Conservation (phyloP, 2,797 vertebrate genomes). For the Linurgus olivaceus region DNA sequence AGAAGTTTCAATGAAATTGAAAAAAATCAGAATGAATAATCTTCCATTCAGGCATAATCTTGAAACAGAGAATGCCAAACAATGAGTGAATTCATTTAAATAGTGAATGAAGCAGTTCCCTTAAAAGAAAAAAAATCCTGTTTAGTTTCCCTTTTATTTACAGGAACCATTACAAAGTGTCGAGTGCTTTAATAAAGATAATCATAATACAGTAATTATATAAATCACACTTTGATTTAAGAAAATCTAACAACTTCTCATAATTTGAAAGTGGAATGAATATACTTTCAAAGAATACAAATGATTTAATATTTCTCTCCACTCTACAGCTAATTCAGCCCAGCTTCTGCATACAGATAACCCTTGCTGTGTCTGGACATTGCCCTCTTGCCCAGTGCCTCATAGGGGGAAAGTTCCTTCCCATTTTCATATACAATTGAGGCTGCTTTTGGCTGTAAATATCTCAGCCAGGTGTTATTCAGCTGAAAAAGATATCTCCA, state of each 20-base stretch:
- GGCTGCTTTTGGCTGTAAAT: conserved; percentile 19
- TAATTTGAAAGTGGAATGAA: conserved; percentile 53
- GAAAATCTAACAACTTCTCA: conserved; percentile 42
- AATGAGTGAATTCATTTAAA: conserved; percentile 40
- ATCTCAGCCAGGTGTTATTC: conserved; percentile 29
- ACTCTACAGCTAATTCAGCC: background rate
- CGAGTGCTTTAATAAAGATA: conserved; percentile 56
- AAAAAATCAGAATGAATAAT: conserved; percentile 25
- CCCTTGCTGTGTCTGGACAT: rapidly evolving
- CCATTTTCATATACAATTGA: background rate
- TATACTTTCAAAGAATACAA: conserved; percentile 31
- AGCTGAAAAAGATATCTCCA: conserved; percentile 30
- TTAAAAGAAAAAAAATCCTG: background rate
- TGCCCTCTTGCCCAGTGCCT: background rate
- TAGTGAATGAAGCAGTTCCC: background rate
- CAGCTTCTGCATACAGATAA: background rate
- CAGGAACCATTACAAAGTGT: conserved; percentile 55
- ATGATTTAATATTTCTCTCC: conserved; percentile 9
- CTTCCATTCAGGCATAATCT: conserved; percentile 35
- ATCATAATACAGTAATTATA: conserved; percentile 65
- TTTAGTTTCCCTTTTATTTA: conserved; percentile 46
- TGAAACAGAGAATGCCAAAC: conserved; percentile 5
- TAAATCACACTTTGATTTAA: conserved; percentile 65
- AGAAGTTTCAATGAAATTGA: conserved; percentile 21
- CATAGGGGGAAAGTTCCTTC: background rate